phyloP scores from a whole-genome alignment of 92 coral and sea anemone species.

The Diadumene lineata region DNA sequence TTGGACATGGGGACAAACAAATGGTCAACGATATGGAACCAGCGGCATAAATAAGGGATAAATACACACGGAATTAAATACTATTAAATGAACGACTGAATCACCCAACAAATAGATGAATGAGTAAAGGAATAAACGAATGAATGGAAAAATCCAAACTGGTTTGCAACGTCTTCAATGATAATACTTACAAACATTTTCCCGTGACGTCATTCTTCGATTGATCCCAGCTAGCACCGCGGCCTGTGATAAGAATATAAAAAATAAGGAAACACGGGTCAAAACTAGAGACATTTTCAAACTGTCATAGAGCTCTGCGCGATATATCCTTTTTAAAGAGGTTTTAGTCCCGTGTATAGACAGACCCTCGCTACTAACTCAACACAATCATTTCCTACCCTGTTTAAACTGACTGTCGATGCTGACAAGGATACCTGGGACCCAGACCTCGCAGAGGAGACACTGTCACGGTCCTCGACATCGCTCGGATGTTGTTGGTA shows the following conservation, averaged over 20 bases:
- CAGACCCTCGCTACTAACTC: too few relatives aligned
- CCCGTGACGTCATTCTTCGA: conserved; percentile 69
- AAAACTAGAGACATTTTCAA: too few relatives aligned
- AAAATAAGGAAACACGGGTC: too few relatives aligned
- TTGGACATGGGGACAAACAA: too few relatives aligned
- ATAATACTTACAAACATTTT: conserved; percentile 59
- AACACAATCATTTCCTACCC: conserved; percentile 5
- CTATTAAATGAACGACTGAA: neutral
- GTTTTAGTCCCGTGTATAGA: too few relatives aligned
- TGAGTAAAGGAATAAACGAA: neutral
- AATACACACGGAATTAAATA: neutral
- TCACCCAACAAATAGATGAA: neutral
- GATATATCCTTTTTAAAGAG: neutral
- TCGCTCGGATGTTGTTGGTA: conserved; percentile 69
- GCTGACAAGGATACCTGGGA: conserved; percentile 32
- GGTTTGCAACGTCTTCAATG: neutral
- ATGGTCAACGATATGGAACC: too few relatives aligned
- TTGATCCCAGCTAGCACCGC: conserved; percentile 68
- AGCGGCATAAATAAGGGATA: too few relatives aligned
- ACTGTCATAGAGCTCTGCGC: too few relatives aligned
- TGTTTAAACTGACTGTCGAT: conserved; percentile 24
- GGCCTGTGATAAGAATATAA: conserved; percentile 37
- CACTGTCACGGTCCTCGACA: conserved; percentile 54
- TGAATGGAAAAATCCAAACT: too few relatives aligned
- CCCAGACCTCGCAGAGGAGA: conserved; percentile 31